Conservation (phyloP, 2,113 vertebrate species). For the Lophura nycthemera region DNA sequence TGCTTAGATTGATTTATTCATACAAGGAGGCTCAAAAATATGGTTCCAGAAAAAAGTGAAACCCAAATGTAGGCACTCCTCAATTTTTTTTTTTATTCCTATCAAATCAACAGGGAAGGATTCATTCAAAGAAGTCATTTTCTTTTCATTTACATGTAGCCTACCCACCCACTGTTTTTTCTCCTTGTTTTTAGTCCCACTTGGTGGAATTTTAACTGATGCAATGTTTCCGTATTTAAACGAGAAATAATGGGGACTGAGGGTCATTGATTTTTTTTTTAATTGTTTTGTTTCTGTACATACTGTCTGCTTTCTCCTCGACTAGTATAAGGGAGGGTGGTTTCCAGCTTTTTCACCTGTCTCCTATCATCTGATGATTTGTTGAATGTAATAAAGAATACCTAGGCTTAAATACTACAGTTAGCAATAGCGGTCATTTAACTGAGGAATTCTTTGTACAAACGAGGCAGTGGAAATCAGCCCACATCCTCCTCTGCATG, state of each 20-base stretch:
- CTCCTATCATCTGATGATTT: not conserved
- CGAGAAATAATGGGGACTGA: not conserved
- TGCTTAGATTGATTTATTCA: not conserved
- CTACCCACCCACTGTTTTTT: not conserved
- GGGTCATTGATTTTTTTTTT: not conserved
- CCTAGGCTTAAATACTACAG: fast-evolving
- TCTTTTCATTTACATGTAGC: not conserved
- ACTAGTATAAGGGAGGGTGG: not conserved
- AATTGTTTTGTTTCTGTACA: not conserved
- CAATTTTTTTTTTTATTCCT: not conserved
- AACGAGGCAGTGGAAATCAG: not conserved
- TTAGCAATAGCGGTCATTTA: not conserved
- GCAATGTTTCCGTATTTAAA: not conserved
- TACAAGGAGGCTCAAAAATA: not conserved
- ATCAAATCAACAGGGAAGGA: not conserved
- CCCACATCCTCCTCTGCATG: not conserved
- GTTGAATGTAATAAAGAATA: not conserved
- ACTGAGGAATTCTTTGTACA: not conserved
- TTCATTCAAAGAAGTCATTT: not conserved
- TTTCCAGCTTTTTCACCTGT: not conserved
- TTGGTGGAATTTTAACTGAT: not conserved
- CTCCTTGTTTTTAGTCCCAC: not conserved
- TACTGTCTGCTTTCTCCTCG: not conserved
- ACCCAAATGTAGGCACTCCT: not conserved
- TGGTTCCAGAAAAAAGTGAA: not conserved